phyloP scores from a whole-genome alignment of 2,113 vertebrate species.

The Epinephelus lanceolatus region DNA sequence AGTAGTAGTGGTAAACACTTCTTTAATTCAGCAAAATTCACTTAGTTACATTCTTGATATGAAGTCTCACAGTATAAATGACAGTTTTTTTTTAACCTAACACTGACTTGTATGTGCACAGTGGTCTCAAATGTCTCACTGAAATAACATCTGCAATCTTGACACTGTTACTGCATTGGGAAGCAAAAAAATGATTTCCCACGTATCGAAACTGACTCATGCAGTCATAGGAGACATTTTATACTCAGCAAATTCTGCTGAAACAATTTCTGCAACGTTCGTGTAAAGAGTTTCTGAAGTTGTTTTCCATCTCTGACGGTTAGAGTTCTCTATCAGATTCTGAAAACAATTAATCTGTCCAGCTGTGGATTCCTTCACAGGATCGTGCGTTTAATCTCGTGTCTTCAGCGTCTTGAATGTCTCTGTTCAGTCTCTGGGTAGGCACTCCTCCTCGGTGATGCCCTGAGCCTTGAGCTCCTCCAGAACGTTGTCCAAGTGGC shows the following conservation, averaged over 20 bases:
- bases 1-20: conserved; percentile 50
- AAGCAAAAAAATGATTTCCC: conserved; percentile 43
- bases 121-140: conserved; percentile 66
- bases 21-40: conserved; percentile 52
- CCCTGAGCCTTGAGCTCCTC: conserved; percentile 94
- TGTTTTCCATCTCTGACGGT: conserved; percentile 15
- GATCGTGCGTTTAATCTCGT: conserved; percentile 13
- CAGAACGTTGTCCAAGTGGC: conserved; percentile 87
- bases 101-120: conserved; percentile 67
- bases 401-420: neutral
- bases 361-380: neutral
- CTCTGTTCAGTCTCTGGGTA: conserved; percentile 78
- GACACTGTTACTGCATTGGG: conserved; percentile 63
- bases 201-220: conserved; percentile 58
- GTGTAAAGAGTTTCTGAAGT: conserved; percentile 25
- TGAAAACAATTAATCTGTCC: neutral
- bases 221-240: conserved; percentile 50
- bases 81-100: conserved; percentile 46
- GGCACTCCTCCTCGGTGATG: conserved; percentile 88
- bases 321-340: conserved; percentile 30
- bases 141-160: conserved; percentile 51
- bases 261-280: conserved; percentile 40
- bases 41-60: conserved; percentile 76
- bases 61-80: conserved; percentile 76
- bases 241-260: conserved; percentile 28